These are phyloP conservation scores for Phenacoccus solenopsis DNA, from an alignment of 1,140 invertebrate genomes.

Conservation along the genomic window DNA sequence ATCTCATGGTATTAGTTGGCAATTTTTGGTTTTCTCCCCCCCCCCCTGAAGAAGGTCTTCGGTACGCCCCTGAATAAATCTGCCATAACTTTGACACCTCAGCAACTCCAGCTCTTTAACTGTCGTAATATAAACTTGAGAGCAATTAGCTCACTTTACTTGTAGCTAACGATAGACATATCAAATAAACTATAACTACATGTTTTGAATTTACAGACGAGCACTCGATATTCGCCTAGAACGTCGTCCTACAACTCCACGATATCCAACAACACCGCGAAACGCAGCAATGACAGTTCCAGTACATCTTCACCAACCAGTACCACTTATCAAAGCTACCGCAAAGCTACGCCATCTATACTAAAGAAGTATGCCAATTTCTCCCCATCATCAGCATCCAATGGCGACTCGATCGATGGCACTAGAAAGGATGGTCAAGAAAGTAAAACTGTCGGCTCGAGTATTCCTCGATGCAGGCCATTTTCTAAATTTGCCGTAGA, in stretches of 20 bases:
- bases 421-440: not conserved
- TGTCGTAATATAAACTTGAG: no score
- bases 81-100: no score
- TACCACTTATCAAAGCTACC: not conserved
- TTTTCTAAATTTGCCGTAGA: not conserved
- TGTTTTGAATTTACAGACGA: not conserved
- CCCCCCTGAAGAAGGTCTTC: no score
- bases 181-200: not conserved
- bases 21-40: no score
- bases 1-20: no score
- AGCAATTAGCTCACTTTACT: no score
- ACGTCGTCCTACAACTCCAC: not conserved
- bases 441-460: not conserved
- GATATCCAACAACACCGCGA: not conserved
- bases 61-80: no score
- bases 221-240: not conserved
- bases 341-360: not conserved
- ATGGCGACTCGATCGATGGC: not conserved
- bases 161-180: no score
- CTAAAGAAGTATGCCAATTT: conserved; percentile 1
- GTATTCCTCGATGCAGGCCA: not conserved
- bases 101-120: no score
- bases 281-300: not conserved
- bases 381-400: not conserved
- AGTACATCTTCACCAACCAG: not conserved